Conservation (phyloP, 2,113 vertebrate genomes). For the Scytalopus superciliaris region DNA sequence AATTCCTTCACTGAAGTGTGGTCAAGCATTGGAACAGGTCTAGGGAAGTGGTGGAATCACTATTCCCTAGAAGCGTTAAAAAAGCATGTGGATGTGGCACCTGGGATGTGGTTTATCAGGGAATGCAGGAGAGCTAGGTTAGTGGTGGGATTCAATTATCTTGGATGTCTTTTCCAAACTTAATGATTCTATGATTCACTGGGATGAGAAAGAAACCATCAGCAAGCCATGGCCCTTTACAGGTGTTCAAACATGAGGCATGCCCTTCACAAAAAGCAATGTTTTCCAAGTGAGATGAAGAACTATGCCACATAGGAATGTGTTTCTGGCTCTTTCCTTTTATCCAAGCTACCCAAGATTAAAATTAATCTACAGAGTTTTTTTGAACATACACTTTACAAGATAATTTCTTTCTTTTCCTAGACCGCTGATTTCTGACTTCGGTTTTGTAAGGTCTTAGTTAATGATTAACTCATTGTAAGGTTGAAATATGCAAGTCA, state of each 20-base stretch:
- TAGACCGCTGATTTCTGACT: constrained; percentile 44
- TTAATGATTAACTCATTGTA: constrained; percentile 71
- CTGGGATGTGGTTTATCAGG: background rate
- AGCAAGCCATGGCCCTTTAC: background rate
- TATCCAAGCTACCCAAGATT: background rate
- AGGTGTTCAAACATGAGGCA: background rate
- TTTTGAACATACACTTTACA: background rate
- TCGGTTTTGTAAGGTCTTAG: constrained; percentile 54
- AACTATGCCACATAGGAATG: background rate
- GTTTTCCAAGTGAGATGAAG: background rate
- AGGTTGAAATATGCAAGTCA: constrained; percentile 70
- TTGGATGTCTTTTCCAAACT: background rate
- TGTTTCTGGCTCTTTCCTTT: background rate
- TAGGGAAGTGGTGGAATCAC: background rate
- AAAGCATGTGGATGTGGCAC: background rate
- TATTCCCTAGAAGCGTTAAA: background rate
- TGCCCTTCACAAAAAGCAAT: background rate
- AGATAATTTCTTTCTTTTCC: background rate
- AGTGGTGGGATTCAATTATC: fast-evolving
- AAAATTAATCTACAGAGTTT: background rate
- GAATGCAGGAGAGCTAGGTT: background rate
- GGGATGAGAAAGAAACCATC: background rate
- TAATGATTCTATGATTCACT: background rate
- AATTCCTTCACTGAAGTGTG: background rate
- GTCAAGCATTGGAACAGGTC: background rate